These are phyloP conservation scores for Drosophila funebris DNA, from an alignment of 1,140 invertebrate genomes.

Conservation along the genomic window DNA sequence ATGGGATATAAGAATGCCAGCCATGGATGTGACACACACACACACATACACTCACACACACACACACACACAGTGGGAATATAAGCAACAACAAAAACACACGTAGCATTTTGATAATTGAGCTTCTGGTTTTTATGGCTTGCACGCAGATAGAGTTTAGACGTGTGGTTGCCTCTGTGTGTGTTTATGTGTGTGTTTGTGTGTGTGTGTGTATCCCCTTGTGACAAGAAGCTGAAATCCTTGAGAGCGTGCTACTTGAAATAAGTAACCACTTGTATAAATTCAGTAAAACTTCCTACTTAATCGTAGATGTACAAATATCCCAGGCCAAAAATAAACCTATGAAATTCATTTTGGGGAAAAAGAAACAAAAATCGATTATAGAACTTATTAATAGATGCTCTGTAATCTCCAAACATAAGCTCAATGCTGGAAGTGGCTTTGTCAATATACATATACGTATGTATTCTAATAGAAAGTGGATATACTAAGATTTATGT, in stretches of 20 bases:
- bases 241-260: conserved; percentile 35
- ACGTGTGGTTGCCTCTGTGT: background rate
- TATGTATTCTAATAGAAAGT: too few relatives aligned
- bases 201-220: conserved; percentile 5
- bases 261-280: conserved; percentile 58
- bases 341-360: background rate
- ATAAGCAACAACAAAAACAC: conserved; percentile 57
- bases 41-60: conserved; percentile 35
- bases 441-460: too few relatives aligned
- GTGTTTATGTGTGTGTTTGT: conserved; percentile 1
- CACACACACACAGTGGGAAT: background rate
- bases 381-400: conserved; percentile 6
- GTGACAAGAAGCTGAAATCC: conserved; percentile 21
- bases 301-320: background rate
- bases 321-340: conserved; percentile 2
- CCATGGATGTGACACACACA: conserved; percentile 12
- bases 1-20: conserved; percentile 20
- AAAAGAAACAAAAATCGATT: background rate
- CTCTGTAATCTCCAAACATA: background rate
- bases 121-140: conserved; percentile 79
- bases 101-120: conserved; percentile 79
- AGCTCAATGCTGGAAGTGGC: background rate
- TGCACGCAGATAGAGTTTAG: conserved; percentile 63
- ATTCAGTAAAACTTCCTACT: conserved; percentile 33
- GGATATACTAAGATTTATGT: too few relatives aligned